Percentiles rank a stretch among this genome's conserved stretches.
Evolutionary conservation across 2,797 vertebrate genomes (phyloP).

Genomic region (Erethizon dorsatum): DNA sequence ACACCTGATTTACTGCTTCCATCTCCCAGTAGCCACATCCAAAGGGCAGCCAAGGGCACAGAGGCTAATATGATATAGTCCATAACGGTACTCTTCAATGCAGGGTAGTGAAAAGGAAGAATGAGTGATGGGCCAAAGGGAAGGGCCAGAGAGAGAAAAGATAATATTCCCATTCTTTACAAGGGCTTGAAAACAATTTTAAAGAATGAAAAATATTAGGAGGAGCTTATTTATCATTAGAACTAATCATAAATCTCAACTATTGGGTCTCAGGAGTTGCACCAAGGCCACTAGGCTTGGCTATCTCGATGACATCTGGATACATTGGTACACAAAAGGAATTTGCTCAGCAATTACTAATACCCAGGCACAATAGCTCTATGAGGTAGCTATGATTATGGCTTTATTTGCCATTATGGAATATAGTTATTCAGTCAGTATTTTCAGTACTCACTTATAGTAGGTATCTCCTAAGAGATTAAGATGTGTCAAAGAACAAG

Average conservation of each 20-base stretch:
- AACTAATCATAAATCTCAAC: background rate
- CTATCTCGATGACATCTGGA: background rate
- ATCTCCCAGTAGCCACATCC: background rate
- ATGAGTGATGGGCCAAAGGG: fast-evolving
- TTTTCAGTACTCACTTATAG: background rate
- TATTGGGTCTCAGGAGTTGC: background rate
- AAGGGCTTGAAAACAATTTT: background rate
- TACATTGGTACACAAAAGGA: background rate
- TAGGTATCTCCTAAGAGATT: background rate
- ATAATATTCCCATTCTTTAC: background rate
- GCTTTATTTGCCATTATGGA: background rate
- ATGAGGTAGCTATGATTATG: background rate
- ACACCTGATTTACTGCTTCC: background rate
- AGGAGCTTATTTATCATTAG: background rate
- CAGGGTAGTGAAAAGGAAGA: background rate
- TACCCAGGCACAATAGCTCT: background rate
- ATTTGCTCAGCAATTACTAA: background rate
- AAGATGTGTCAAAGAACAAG: background rate
- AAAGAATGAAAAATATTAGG: background rate
- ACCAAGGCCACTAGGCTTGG: background rate
- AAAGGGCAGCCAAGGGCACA: background rate
- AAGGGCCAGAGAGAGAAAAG: background rate
- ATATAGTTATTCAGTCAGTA: background rate
- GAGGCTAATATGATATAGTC: background rate
- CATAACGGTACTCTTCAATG: background rate